These are phyloP conservation scores for Onychostruthus taczanowskii DNA, from an alignment of 2,113 vertebrate genomes.

Conservation along the genomic window DNA sequence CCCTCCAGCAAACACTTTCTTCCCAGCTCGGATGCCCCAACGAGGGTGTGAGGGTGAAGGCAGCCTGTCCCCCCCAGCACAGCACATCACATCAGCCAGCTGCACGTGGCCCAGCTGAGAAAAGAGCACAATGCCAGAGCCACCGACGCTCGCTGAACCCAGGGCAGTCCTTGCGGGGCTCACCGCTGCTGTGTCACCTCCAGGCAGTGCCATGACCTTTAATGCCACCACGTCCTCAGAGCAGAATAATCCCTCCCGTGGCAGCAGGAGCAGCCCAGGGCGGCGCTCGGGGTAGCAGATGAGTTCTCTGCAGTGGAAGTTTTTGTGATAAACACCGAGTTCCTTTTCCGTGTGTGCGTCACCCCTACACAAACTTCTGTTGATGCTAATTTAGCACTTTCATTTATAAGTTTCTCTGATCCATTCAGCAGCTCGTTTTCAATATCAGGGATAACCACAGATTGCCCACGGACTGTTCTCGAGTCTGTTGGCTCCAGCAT, in stretches of 20 bases:
- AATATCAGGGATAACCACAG: not conserved
- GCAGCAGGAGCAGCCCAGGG: not conserved
- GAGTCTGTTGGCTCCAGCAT: not conserved
- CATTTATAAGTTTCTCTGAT: not conserved
- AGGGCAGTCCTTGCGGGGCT: not conserved
- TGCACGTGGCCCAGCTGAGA: fast-evolving
- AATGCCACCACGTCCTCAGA: fast-evolving
- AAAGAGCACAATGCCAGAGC: fast-evolving
- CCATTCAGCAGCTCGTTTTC: not conserved
- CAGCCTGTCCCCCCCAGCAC: not conserved
- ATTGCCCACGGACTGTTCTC: not conserved
- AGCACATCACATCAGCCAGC: fast-evolving
- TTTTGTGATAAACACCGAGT: not conserved
- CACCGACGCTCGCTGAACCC: not conserved
- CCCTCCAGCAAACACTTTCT: not conserved
- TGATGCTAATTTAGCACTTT: not conserved
- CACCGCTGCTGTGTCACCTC: not conserved
- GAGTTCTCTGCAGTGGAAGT: not conserved
- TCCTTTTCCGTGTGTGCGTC: not conserved
- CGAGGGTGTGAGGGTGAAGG: fast-evolving
- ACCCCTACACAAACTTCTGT: conserved; percentile 7
- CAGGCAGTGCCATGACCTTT: not conserved
- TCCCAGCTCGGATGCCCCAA: fast-evolving
- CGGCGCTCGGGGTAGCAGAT: not conserved
- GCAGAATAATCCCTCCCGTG: fast-evolving